These are phyloP conservation scores for Hippolais icterina DNA, from an alignment of 2,113 vertebrate species.

Conservation along the genomic window DNA sequence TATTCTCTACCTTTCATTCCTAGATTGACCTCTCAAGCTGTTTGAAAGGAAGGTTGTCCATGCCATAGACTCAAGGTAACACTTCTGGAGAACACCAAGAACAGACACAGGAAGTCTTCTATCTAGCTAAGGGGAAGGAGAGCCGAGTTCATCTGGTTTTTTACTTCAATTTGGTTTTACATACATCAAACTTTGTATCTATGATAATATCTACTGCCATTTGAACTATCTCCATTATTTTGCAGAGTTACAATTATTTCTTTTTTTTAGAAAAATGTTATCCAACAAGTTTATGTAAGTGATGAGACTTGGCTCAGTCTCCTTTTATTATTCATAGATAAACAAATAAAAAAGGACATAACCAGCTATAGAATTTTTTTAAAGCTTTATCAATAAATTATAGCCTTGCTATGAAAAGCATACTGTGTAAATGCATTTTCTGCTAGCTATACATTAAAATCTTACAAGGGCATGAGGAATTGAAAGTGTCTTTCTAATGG, in stretches of 20 bases:
- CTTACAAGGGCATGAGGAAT: constrained; percentile 66
- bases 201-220: background rate
- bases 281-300: background rate
- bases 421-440: constrained; percentile 64
- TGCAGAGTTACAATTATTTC: background rate
- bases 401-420: constrained; percentile 48
- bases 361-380: background rate
- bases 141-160: background rate
- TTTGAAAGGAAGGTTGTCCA: background rate
- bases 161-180: background rate
- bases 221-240: background rate
- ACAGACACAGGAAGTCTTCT: background rate
- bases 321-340: constrained; percentile 38
- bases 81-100: background rate
- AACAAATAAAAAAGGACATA: constrained; percentile 47
- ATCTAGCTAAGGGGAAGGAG: background rate
- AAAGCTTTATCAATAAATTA: constrained; percentile 69
- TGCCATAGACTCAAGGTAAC: background rate
- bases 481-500: constrained; percentile 77
- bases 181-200: background rate
- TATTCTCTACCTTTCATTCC: background rate
- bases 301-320: background rate
- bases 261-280: background rate
- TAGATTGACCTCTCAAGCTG: background rate
- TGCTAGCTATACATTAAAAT: constrained; percentile 59